Evolutionary conservation across 2,888 invertebrate species (phyloP).

Genomic region (Leucoma salicis): DNA sequence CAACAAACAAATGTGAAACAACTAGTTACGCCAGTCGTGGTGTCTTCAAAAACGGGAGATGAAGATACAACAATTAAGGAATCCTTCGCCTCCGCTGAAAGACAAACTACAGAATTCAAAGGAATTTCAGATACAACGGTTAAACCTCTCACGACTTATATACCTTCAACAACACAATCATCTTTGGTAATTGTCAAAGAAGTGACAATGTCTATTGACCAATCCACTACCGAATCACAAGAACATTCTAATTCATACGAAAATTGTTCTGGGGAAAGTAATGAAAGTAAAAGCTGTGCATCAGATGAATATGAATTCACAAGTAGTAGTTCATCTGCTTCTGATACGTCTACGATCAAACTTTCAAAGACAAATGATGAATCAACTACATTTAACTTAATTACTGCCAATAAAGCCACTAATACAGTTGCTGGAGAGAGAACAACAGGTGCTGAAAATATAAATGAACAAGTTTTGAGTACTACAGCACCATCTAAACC

Average conservation of each 20-base stretch:
- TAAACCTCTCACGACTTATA: too few species aligned
- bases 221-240: neutral
- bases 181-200: neutral
- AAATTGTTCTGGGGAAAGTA: neutral
- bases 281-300: neutral
- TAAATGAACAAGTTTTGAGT: neutral
- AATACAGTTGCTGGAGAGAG: neutral
- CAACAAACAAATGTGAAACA: neutral
- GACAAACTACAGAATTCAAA: neutral
- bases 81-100: neutral
- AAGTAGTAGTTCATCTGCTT: neutral
- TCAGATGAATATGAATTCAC: conserved; percentile 5
- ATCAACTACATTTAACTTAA: too few species aligned
- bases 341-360: neutral
- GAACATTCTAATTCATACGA: conserved; percentile 6
- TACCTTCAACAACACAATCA: neutral
- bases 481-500: neutral
- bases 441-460: too few species aligned
- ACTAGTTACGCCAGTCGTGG: neutral
- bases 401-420: too few species aligned
- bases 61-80: neutral
- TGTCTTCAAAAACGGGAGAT: neutral
- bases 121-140: neutral
- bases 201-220: neutral
- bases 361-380: neutral